These are phyloP conservation scores for Chalcis sispes DNA, from an alignment of 2,888 invertebrate genomes.

Conservation along the genomic window DNA sequence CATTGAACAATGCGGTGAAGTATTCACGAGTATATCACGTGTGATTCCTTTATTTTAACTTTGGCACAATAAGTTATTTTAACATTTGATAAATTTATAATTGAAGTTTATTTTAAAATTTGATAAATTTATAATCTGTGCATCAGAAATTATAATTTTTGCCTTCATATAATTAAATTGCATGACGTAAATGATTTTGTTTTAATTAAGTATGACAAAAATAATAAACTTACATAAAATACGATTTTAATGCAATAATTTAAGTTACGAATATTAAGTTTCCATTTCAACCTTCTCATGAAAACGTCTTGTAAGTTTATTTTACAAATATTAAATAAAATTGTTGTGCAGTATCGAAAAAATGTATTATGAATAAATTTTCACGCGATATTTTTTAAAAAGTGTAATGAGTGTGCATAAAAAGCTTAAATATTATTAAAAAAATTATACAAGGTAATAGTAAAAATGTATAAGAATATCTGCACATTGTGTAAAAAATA, in stretches of 20 bases:
- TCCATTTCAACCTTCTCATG: conserved; percentile 8
- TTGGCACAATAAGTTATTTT: conserved; percentile 41
- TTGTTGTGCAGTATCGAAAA: neutral
- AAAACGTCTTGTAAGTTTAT: conserved; percentile 7
- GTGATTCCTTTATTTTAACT: conserved; percentile 44
- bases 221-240: conserved; percentile 47
- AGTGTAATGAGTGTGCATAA: conserved; percentile 4
- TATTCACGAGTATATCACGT: conserved; percentile 43
- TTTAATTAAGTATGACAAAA: conserved; percentile 37
- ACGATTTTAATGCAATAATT: conserved; percentile 31
- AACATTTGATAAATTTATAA: conserved; percentile 37
- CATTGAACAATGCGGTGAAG: conserved; percentile 31
- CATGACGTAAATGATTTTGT: conserved; percentile 31
- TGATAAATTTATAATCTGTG: conserved; percentile 30
- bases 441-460: too few species aligned
- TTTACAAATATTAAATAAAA: neutral
- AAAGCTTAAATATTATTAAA: neutral
- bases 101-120: conserved; percentile 17
- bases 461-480: neutral
- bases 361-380: neutral
- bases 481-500: neutral
- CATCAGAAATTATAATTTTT: conserved; percentile 33
- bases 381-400: conserved; percentile 23
- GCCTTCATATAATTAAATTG: conserved; percentile 15
- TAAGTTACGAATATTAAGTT: conserved; percentile 1